Conservation (phyloP, 2,888 invertebrate genomes). For the Amiota communis region DNA sequence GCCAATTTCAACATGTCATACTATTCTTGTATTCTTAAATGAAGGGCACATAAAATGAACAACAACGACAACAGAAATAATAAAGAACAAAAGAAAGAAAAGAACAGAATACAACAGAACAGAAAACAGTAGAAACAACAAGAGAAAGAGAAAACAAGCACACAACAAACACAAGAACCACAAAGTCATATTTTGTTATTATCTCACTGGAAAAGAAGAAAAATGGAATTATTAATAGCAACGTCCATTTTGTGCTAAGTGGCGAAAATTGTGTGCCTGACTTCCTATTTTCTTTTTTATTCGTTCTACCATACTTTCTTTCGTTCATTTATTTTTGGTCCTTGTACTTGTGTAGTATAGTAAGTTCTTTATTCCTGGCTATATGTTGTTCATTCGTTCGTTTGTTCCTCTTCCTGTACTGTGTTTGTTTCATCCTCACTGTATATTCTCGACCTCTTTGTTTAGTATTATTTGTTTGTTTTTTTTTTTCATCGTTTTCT, state of each 20-base stretch:
- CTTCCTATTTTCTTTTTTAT: slow-evolving; percentile 15
- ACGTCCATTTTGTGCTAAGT: slow-evolving; percentile 65
- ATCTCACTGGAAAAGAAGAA: slow-evolving; percentile 22
- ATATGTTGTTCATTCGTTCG: background rate
- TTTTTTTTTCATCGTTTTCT: background rate
- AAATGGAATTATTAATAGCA: slow-evolving; percentile 66
- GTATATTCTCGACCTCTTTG: too few relatives aligned
- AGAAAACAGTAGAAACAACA: background rate
- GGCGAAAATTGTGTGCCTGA: slow-evolving; percentile 55
- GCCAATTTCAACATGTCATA: too few relatives aligned
- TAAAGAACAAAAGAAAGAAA: slow-evolving; percentile 16
- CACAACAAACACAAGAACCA: slow-evolving; percentile 9
- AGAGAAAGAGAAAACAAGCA: background rate
- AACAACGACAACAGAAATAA: background rate
- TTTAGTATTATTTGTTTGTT: background rate
- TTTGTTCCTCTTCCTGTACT: background rate
- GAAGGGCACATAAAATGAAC: too few relatives aligned
- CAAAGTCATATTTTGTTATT: slow-evolving; percentile 30
- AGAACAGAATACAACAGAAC: background rate
- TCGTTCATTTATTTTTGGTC: too few relatives aligned
- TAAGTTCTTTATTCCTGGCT: background rate
- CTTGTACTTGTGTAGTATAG: background rate
- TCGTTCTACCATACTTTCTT: background rate
- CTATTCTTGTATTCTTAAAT: too few relatives aligned
- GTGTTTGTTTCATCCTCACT: background rate